Conservation (phyloP, 2,888 invertebrate genomes). For the Zeuzera pyrina region DNA sequence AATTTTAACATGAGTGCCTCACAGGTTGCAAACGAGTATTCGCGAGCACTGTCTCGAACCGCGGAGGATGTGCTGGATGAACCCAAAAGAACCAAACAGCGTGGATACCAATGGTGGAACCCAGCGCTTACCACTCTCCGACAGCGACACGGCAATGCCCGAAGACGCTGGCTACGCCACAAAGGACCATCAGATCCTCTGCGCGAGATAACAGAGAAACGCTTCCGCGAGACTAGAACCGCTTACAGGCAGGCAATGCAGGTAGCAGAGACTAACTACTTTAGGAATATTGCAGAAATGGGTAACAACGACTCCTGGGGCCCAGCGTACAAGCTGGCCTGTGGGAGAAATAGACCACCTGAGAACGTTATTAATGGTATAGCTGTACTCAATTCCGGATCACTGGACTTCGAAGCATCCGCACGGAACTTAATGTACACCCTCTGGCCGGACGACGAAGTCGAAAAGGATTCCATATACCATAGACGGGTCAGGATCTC, state of each 20-base stretch:
- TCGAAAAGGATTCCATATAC: not conserved
- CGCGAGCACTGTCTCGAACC: not conserved
- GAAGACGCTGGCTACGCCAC: not conserved
- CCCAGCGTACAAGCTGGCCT: conserved; percentile 1
- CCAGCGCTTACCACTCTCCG: not conserved
- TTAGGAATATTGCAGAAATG: not conserved
- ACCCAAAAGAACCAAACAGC: not conserved
- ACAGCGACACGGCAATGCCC: not conserved
- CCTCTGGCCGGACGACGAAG: conserved; percentile 5
- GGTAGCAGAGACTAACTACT: not conserved
- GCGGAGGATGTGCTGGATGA: not conserved
- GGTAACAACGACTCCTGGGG: conserved; percentile 5
- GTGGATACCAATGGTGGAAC: conserved; percentile 2
- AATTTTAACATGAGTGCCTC: not conserved
- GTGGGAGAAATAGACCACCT: not conserved
- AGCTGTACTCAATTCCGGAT: not conserved
- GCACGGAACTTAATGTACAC: not conserved
- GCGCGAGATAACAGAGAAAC: not conserved
- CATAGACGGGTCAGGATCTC: not conserved
- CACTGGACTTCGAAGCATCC: not conserved
- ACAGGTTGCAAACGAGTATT: not conserved
- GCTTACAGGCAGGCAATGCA: not conserved
- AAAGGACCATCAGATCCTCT: not conserved
- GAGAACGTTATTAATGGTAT: not conserved
- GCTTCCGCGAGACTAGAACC: not conserved